A percentile compares a stretch with the other conserved stretches of the same genome.
Conservation (phyloP, 2,888 invertebrate species). For the Bellardia bayeri region DNA sequence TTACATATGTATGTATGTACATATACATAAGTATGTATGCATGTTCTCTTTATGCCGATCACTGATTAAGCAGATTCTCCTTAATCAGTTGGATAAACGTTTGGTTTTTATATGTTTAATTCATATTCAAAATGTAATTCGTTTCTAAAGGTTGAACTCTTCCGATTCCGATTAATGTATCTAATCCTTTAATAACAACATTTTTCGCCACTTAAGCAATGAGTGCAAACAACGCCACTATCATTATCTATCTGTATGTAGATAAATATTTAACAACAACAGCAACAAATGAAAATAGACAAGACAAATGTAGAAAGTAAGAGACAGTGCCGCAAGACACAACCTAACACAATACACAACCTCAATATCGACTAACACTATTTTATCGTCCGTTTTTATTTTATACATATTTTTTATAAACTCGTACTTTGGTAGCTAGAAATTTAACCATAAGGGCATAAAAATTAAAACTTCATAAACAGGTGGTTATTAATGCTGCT, state of each 20-base stretch:
- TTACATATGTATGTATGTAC: no score
- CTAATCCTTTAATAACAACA: constrained; percentile 1
- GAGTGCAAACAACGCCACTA: neutral
- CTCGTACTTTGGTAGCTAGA: constrained; percentile 21
- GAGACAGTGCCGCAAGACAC: constrained; percentile 6
- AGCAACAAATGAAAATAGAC: neutral
- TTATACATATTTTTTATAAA: neutral
- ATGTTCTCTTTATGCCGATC: no score
- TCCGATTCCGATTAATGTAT: neutral
- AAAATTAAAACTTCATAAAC: constrained; percentile 24
- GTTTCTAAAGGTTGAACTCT: no score
- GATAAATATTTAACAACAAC: neutral
- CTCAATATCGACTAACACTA: constrained; percentile 14
- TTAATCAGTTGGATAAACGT: no score
- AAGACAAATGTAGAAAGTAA: constrained; percentile 17
- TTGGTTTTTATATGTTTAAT: no score
- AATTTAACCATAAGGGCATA: constrained; percentile 37
- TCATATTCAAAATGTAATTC: no score
- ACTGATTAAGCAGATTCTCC: no score
- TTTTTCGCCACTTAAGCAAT: neutral
- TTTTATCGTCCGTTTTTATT: constrained; percentile 1
- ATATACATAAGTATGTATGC: no score
- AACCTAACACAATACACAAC: no score
- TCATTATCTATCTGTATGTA: no score
- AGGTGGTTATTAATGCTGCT: constrained; percentile 39